Conservation (phyloP, 2,113 vertebrate genomes). For the Alectura lathami region DNA sequence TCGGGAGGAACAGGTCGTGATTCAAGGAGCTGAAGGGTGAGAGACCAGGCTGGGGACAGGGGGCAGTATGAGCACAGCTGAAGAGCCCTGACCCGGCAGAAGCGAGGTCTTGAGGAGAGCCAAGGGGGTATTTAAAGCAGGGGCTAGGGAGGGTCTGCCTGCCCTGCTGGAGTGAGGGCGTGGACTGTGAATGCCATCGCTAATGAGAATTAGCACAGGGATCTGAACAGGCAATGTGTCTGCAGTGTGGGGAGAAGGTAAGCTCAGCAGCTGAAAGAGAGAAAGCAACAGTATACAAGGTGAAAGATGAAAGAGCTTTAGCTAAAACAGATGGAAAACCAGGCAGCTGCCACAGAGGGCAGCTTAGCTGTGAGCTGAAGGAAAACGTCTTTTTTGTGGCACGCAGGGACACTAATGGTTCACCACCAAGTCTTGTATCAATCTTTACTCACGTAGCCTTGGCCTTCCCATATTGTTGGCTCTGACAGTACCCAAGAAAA, state of each 20-base stretch:
- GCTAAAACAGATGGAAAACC: neutral
- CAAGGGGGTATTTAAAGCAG: neutral
- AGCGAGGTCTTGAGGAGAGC: neutral
- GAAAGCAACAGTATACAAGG: neutral
- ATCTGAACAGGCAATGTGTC: neutral
- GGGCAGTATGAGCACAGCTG: conserved; percentile 31
- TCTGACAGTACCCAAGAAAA: neutral
- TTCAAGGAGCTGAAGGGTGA: neutral
- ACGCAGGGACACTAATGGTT: neutral
- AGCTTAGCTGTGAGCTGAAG: neutral
- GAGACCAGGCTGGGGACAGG: conserved; percentile 5
- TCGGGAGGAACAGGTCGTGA: neutral
- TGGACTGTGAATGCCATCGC: neutral
- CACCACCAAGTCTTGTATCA: neutral
- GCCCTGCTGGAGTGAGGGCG: fast-evolving
- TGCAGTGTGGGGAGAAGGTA: neutral
- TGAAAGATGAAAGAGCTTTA: neutral
- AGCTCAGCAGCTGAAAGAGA: neutral
- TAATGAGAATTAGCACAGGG: neutral
- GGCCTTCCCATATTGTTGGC: neutral
- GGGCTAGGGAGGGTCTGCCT: neutral
- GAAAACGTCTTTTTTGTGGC: neutral
- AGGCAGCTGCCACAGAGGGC: neutral
- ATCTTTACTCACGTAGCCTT: neutral
- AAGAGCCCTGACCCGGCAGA: neutral